Conservation (phyloP, 2,888 invertebrate genomes). For the Drosophila robusta region DNA sequence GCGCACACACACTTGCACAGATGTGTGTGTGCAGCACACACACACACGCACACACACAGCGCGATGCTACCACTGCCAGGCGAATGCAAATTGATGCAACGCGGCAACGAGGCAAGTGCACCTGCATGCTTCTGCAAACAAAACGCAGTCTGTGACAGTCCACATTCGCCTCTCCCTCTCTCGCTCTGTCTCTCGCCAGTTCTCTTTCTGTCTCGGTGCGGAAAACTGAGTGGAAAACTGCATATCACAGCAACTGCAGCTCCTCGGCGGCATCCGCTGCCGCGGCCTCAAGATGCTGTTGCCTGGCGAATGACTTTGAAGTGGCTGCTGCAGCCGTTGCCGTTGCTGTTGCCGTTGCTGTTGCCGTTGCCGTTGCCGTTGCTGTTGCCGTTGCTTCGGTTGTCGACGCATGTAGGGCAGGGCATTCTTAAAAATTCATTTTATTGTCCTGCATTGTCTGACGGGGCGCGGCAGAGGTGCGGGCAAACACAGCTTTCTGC, state of each 20-base stretch:
- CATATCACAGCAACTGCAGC: slow-evolving; percentile 68
- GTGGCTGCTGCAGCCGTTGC: slow-evolving; percentile 48
- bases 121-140: slow-evolving; percentile 74
- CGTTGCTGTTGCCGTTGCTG: slow-evolving; percentile 9
- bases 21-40: slow-evolving; percentile 9
- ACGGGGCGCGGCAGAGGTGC: slow-evolving; percentile 55
- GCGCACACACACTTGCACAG: slow-evolving; percentile 31
- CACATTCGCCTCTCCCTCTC: slow-evolving; percentile 31
- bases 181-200: neutral
- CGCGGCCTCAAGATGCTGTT: slow-evolving; percentile 68
- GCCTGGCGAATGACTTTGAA: slow-evolving; percentile 78
- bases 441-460: slow-evolving; percentile 81
- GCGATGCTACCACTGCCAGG: slow-evolving; percentile 28
- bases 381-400: no score
- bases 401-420: slow-evolving; percentile 71
- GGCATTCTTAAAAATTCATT: slow-evolving; percentile 79
- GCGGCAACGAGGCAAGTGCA: slow-evolving; percentile 64
- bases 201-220: slow-evolving; percentile 9
- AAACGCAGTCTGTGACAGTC: slow-evolving; percentile 66
- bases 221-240: slow-evolving; percentile 64
- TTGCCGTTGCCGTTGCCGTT: slow-evolving; percentile 10
- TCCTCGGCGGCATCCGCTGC: slow-evolving; percentile 43
- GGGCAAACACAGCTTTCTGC: slow-evolving; percentile 78
- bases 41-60: slow-evolving; percentile 1
- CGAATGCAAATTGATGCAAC: slow-evolving; percentile 72